Conservation (phyloP, 2,888 invertebrate genomes). For the Noctua fimbriata region DNA sequence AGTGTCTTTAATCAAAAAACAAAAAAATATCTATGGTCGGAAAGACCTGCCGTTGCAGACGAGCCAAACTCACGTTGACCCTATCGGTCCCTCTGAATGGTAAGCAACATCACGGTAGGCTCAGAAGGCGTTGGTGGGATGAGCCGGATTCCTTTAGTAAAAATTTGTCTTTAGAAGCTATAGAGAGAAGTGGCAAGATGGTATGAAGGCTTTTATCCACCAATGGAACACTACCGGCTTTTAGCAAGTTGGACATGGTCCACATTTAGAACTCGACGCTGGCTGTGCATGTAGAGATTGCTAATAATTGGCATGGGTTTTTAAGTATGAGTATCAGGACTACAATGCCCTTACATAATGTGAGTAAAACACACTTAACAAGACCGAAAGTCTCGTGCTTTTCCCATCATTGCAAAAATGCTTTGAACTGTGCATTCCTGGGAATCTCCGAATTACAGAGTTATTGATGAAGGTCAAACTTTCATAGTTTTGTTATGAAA, state of each 20-base stretch:
- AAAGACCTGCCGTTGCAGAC: background rate
- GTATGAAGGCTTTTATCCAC: background rate
- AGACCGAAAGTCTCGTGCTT: too few relatives aligned
- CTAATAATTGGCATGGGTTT: slow-evolving; percentile 93
- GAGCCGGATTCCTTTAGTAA: background rate
- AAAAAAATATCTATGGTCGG: background rate
- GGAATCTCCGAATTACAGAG: too few relatives aligned
- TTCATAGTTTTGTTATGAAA: too few relatives aligned
- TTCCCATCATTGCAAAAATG: too few relatives aligned
- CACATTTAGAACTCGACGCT: slow-evolving; percentile 98
- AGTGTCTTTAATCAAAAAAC: background rate
- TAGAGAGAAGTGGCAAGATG: background rate
- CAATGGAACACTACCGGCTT: background rate
- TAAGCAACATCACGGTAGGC: background rate
- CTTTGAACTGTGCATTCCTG: too few relatives aligned
- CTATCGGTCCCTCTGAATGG: background rate
- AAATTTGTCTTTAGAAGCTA: background rate
- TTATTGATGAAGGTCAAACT: too few relatives aligned
- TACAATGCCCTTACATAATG: too few relatives aligned
- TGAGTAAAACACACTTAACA: too few relatives aligned
- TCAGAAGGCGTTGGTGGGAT: background rate
- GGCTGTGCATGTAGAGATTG: slow-evolving; percentile 95
- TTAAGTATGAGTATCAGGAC: slow-evolving; percentile 91
- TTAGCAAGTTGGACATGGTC: slow-evolving; percentile 95
- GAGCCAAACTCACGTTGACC: background rate